A percentile compares a stretch with the other conserved stretches of the same genome.
Conservation (phyloP, 2,113 vertebrate species). For the Lipophrys pholis region DNA sequence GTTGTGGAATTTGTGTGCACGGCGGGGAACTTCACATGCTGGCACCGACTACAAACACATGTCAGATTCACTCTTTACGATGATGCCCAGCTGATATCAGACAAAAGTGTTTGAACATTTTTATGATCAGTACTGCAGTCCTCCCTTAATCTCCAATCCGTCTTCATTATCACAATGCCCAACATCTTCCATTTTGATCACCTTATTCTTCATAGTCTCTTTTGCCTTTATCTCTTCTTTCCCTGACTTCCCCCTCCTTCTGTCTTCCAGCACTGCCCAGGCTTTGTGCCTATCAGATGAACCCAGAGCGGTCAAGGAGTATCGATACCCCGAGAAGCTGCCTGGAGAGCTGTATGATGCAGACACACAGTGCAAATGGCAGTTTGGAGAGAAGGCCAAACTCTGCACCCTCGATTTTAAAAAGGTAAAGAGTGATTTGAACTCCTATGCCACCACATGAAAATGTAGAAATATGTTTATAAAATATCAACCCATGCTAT, state of each 20-base stretch:
- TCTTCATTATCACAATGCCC: not conserved
- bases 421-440: constrained; percentile 83
- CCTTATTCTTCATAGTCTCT: not conserved
- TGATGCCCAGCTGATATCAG: not conserved
- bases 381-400: constrained; percentile 93
- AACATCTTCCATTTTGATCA: not conserved
- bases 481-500: constrained; percentile 15
- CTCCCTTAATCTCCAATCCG: not conserved
- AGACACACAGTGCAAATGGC: constrained; percentile 94
- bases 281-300: constrained; percentile 89
- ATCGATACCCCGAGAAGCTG: constrained; percentile 88
- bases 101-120: constrained; percentile 9
- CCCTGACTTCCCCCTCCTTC: not conserved
- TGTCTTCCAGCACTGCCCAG: constrained; percentile 85
- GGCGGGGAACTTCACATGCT: constrained; percentile 24
- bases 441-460: constrained; percentile 9
- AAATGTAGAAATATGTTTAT: constrained; percentile 7
- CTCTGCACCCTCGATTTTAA: constrained; percentile 91
- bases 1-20: constrained; percentile 25
- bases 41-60: not conserved
- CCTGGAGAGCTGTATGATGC: constrained; percentile 91
- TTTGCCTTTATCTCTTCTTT: not conserved
- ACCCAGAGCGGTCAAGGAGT: constrained; percentile 86
- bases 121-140: not conserved
- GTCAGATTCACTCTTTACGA: constrained; percentile 3